These are phyloP conservation scores for Agrilus mali DNA, from an alignment of 2,888 invertebrate species.

Conservation along the genomic window DNA sequence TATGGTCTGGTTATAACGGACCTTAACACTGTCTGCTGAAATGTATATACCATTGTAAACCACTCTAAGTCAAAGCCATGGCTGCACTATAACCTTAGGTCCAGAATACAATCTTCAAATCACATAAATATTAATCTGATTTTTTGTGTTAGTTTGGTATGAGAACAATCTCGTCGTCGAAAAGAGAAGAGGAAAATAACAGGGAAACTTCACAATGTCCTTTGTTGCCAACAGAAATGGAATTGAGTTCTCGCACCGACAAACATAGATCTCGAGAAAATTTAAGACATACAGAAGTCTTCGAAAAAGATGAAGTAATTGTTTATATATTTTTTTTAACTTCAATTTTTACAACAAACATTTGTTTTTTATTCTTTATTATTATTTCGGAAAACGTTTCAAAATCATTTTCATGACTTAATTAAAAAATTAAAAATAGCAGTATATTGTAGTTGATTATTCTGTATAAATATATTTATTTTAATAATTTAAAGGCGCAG, in stretches of 20 bases:
- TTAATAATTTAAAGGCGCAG: constrained; percentile 29
- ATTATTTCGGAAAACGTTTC: neutral
- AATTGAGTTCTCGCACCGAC: constrained; percentile 17
- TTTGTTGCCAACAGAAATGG: constrained; percentile 22
- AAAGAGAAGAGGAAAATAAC: constrained; percentile 38
- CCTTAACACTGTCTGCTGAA: too few species aligned
- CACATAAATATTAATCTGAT: too few species aligned
- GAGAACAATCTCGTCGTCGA: constrained; percentile 49
- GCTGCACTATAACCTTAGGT: too few species aligned
- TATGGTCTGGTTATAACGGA: too few species aligned
- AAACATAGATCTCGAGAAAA: constrained; percentile 36
- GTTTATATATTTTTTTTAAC: neutral
- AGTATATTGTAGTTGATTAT: neutral
- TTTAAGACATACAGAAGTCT: constrained; percentile 44
- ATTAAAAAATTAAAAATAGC: neutral
- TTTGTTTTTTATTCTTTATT: neutral
- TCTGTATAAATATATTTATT: neutral
- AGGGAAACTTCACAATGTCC: constrained; percentile 32
- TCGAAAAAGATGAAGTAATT: constrained; percentile 31
- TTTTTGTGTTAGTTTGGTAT: constrained; percentile 50
- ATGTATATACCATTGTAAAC: too few species aligned
- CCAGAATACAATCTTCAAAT: neutral
- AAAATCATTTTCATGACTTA: neutral
- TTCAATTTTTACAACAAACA: neutral
- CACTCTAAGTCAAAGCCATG: too few species aligned